These are phyloP conservation scores for Drosophila pullipes DNA, from an alignment of 2,888 invertebrate species.

Conservation along the genomic window DNA sequence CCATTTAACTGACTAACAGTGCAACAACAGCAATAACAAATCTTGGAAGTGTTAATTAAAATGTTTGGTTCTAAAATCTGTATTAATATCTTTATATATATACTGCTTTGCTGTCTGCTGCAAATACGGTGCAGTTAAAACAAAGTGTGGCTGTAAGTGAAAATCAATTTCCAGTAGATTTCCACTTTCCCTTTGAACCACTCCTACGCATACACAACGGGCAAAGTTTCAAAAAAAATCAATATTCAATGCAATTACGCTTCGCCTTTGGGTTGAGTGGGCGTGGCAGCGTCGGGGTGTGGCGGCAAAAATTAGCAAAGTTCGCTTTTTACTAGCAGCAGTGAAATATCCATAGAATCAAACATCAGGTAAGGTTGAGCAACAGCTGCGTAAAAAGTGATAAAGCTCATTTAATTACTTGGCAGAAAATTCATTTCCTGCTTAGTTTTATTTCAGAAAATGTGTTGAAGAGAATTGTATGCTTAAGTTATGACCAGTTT, in stretches of 20 bases:
- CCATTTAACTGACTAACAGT: constrained; percentile 5
- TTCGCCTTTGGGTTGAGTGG: constrained; percentile 1
- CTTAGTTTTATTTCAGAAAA: neutral
- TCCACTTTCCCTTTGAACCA: constrained; percentile 35
- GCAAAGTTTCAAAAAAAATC: constrained; percentile 42
- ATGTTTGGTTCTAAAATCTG: constrained; percentile 26
- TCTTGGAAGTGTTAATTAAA: constrained; percentile 26
- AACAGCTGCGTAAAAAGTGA: constrained; percentile 18
- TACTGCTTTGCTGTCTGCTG: constrained; percentile 22
- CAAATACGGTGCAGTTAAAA: constrained; percentile 7
- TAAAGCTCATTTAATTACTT: constrained; percentile 6
- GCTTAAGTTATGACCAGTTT: neutral
- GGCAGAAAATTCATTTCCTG: neutral
- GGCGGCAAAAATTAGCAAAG: constrained; percentile 15
- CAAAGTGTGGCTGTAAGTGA: constrained; percentile 52
- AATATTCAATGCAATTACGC: constrained; percentile 49
- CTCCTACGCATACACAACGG: constrained; percentile 22
- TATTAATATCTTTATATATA: constrained; percentile 26
- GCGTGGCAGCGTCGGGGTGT: neutral
- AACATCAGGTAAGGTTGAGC: neutral
- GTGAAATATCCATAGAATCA: neutral
- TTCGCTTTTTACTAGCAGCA: constrained; percentile 6
- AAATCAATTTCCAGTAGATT: constrained; percentile 76
- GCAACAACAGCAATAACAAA: neutral
- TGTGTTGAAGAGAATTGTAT: neutral